Percentiles rank a stretch among this genome's conserved stretches.
These are phyloP conservation scores for Platygyra sinensis DNA, from an alignment of 64 coral and sea anemone species.

Conservation along the genomic window DNA sequence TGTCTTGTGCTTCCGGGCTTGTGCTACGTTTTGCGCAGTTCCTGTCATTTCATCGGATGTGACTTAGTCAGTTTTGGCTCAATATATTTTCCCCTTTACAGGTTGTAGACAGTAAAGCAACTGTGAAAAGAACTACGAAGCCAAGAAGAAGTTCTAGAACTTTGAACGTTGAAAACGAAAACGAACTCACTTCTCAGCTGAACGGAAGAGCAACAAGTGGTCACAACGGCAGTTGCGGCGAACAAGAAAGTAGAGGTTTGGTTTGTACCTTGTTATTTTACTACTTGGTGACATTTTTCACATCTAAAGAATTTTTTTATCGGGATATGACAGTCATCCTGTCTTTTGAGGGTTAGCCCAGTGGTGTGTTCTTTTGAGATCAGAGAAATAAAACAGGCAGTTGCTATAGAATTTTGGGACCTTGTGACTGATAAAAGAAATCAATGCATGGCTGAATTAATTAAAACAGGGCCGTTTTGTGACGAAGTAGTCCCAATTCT, in stretches of 20 bases:
- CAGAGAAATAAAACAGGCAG: background rate
- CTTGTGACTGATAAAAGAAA: background rate
- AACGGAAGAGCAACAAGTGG: conserved; percentile 69
- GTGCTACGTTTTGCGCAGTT: background rate
- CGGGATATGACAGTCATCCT: conserved; percentile 10
- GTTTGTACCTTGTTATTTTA: background rate
- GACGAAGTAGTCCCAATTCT: too few relatives aligned
- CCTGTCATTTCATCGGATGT: conserved; percentile 17
- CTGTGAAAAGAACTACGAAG: conserved; percentile 66
- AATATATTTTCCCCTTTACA: conserved; percentile 34
- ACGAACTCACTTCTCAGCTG: background rate
- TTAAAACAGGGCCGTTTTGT: background rate
- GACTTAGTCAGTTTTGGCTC: background rate
- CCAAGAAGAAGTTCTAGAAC: conserved; percentile 76
- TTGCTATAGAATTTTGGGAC: background rate
- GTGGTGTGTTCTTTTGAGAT: background rate
- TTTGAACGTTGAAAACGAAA: conserved; percentile 53
- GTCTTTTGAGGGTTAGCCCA: background rate
- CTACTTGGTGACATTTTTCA: background rate
- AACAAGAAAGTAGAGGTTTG: conserved; percentile 18
- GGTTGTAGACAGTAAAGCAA: conserved; percentile 87
- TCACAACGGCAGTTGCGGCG: conserved; percentile 51
- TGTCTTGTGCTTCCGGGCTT: too few relatives aligned
- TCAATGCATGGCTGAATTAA: background rate
- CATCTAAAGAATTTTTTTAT: background rate